Percentiles rank a stretch among this genome's conserved stretches.
Conservation (phyloP, 2,113 vertebrate genomes). For the Rutilus rutilus region DNA sequence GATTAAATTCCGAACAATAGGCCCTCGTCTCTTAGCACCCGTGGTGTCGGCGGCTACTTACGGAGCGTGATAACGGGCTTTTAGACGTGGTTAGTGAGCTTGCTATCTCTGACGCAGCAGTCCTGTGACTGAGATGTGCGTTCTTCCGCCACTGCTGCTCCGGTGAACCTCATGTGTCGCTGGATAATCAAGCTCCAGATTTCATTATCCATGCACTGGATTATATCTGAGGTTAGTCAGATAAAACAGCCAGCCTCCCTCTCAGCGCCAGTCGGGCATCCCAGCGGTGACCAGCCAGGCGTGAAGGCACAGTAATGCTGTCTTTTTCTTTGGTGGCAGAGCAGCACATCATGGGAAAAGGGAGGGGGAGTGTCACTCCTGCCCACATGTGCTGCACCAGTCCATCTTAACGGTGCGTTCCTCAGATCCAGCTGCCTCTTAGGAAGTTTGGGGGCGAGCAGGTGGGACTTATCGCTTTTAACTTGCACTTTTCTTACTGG, state of each 20-base stretch:
- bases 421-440: conserved; percentile 55
- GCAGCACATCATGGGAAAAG: conserved; percentile 73
- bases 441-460: conserved; percentile 40
- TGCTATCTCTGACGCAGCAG: conserved; percentile 1
- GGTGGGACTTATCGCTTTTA: conserved; percentile 49
- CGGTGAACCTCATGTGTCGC: conserved; percentile 14
- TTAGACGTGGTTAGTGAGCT: background rate
- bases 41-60: background rate
- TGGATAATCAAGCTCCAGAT: background rate
- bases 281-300: conserved; percentile 70
- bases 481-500: conserved; percentile 28
- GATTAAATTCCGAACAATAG: background rate
- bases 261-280: conserved; percentile 46
- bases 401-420: conserved; percentile 57
- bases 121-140: conserved; percentile 44
- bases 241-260: conserved; percentile 45
- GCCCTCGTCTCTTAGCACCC: background rate
- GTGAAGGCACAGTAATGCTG: conserved; percentile 77
- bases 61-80: conserved; percentile 5
- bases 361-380: conserved; percentile 47
- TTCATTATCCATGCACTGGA: background rate
- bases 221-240: conserved; percentile 35
- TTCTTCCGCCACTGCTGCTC: conserved; percentile 38
- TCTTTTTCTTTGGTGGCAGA: conserved; percentile 75
- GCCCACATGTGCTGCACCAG: conserved; percentile 48